Conservation (phyloP, 2,113 vertebrate genomes). For the Pseudonaja textilis region DNA sequence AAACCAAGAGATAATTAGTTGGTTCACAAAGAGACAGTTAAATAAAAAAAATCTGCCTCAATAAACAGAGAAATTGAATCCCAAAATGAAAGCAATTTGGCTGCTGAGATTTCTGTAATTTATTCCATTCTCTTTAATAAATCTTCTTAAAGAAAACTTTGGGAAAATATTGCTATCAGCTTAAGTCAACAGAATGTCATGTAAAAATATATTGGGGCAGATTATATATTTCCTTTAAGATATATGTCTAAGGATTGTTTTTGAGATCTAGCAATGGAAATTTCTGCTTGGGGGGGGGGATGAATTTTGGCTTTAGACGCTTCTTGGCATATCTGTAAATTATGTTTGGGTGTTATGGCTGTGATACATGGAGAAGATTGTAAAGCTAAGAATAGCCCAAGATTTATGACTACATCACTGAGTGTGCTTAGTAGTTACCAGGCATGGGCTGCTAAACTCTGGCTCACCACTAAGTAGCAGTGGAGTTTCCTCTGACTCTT, state of each 20-base stretch:
- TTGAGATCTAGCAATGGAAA: neutral
- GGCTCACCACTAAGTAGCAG: neutral
- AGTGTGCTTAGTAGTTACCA: neutral
- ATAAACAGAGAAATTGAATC: neutral
- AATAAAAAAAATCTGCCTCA: neutral
- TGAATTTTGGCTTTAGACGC: neutral
- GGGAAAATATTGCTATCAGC: neutral
- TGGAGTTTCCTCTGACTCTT: neutral
- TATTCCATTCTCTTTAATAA: neutral
- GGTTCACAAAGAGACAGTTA: neutral
- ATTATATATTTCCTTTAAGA: neutral
- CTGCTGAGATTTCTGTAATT: neutral
- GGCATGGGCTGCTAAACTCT: neutral
- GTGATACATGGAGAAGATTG: neutral
- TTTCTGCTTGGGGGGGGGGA: neutral
- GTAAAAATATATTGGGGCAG: neutral
- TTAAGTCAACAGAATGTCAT: neutral
- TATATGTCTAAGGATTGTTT: neutral
- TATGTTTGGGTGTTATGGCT: neutral
- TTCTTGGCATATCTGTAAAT: neutral
- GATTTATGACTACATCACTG: neutral
- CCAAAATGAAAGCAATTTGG: neutral
- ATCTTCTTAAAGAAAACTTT: neutral
- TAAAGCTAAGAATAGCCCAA: neutral
- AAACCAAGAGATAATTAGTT: neutral